Evolutionary conservation across 1,140 invertebrate genomes (phyloP).

Genomic region (Trigoniulus corallinus): DNA sequence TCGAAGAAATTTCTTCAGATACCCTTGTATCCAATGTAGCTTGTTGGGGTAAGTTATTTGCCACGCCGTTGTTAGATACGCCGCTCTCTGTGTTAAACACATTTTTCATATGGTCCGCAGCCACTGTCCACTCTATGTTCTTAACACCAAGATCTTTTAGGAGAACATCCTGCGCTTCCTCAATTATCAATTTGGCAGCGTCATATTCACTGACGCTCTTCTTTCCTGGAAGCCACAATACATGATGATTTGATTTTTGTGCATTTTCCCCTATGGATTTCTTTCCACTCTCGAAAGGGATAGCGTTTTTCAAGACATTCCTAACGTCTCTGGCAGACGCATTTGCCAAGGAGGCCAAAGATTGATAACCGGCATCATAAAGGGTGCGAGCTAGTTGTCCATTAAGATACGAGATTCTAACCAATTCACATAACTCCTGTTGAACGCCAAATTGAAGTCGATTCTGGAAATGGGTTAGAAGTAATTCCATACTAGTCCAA

Average conservation of each 20-base stretch:
- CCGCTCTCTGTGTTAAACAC: no score
- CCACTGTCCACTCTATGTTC: no score
- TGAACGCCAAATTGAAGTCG: constrained; percentile 88
- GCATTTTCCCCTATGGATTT: constrained; percentile 48
- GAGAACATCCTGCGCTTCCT: constrained; percentile 50
- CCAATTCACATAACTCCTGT: constrained; percentile 76
- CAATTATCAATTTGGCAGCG: constrained; percentile 59
- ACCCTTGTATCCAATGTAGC: no score
- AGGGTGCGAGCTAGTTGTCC: constrained; percentile 66
- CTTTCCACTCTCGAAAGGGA: constrained; percentile 36
- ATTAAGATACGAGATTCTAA: constrained; percentile 67
- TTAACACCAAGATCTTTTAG: constrained; percentile 33
- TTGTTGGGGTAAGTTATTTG: no score
- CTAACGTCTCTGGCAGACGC: constrained; percentile 21
- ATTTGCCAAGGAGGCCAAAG: constrained; percentile 55
- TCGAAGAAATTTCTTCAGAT: no score
- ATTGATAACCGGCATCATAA: constrained; percentile 66
- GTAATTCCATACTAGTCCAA: constrained; percentile 75
- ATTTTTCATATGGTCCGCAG: no score
- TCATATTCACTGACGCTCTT: constrained; percentile 61
- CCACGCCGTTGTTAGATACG: no score
- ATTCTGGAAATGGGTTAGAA: constrained; percentile 83
- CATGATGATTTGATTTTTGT: constrained; percentile 43
- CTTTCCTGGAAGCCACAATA: constrained; percentile 64
- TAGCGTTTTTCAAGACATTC: neutral